Evolutionary conservation across 2,113 vertebrate species (phyloP).

Genomic region (Myotis yumanensis): DNA sequence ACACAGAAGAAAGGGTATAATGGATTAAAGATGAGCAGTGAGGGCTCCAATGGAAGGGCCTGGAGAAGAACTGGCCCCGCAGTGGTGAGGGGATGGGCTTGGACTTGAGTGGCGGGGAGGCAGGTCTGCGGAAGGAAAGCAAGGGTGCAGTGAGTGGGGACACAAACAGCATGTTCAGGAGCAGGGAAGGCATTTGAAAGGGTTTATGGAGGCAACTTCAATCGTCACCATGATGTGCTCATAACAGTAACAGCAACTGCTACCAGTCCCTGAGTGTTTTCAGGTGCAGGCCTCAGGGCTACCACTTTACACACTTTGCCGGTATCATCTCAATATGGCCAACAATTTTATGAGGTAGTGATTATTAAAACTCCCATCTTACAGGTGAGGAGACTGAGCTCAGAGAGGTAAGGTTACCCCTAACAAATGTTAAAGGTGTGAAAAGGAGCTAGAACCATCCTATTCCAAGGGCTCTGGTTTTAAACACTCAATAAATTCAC

Average conservation of each 20-base stretch:
- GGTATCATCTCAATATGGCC: neutral
- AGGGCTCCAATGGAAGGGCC: neutral
- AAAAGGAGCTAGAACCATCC: neutral
- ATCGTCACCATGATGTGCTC: fast-evolving
- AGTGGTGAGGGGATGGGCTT: fast-evolving
- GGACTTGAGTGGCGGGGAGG: neutral
- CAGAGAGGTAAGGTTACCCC: neutral
- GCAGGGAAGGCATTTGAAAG: fast-evolving
- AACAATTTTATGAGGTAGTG: neutral
- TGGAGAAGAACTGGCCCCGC: neutral
- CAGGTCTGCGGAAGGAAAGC: neutral
- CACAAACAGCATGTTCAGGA: neutral
- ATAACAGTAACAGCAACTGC: neutral
- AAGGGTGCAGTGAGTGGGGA: neutral
- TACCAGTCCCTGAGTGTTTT: neutral
- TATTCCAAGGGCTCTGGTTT: neutral
- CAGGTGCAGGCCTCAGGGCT: neutral
- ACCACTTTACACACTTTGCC: neutral
- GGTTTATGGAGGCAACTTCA: neutral
- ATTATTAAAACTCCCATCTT: neutral
- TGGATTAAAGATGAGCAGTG: neutral
- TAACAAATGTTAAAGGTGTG: neutral
- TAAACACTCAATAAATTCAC: neutral
- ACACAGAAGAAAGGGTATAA: neutral
- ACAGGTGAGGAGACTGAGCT: neutral